Evolutionary conservation across 35 echinoderm and acorn worm species (phyloP).

Genomic region (Heliocidaris erythrogramma): DNA sequence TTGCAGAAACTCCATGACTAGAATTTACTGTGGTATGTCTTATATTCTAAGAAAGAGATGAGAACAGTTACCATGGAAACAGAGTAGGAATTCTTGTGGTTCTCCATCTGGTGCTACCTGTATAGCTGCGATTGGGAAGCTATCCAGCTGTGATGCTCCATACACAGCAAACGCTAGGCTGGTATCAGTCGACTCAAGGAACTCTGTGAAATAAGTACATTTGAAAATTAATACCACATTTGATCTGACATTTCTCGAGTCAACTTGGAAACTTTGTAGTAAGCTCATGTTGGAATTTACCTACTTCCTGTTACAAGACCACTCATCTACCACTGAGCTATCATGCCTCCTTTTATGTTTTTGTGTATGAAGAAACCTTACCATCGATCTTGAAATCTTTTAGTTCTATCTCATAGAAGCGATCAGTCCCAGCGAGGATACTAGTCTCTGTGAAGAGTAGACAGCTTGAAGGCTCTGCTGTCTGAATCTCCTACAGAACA

Average conservation of each 20-base stretch:
- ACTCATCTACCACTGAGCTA: too few relatives aligned
- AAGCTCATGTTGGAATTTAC: not conserved
- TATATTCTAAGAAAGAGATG: not conserved
- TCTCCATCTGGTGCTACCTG: slow-evolving; percentile 64
- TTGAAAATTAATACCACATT: too few relatives aligned
- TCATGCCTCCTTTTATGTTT: too few relatives aligned
- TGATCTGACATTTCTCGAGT: too few relatives aligned
- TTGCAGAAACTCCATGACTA: too few relatives aligned
- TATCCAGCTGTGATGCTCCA: slow-evolving; percentile 77
- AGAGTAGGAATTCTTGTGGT: slow-evolving; percentile 84
- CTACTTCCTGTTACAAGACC: too few relatives aligned
- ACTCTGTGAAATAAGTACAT: slow-evolving; percentile 58
- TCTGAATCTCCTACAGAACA: slow-evolving; percentile 81
- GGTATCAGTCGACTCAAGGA: slow-evolving; percentile 90
- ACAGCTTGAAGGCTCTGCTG: slow-evolving; percentile 92
- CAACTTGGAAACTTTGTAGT: too few relatives aligned
- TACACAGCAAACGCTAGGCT: slow-evolving; percentile 88
- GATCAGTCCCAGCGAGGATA: slow-evolving; percentile 86
- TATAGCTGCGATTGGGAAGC: slow-evolving; percentile 83
- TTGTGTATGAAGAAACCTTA: slow-evolving; percentile 30
- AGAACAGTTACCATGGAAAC: slow-evolving; percentile 85
- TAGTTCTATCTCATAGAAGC: slow-evolving; percentile 92
- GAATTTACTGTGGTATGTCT: too few relatives aligned
- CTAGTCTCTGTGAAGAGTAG: slow-evolving; percentile 76
- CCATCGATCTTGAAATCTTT: slow-evolving; percentile 74